These are phyloP conservation scores for Dasypogon diadema DNA, from an alignment of 2,888 invertebrate species.

Conservation along the genomic window DNA sequence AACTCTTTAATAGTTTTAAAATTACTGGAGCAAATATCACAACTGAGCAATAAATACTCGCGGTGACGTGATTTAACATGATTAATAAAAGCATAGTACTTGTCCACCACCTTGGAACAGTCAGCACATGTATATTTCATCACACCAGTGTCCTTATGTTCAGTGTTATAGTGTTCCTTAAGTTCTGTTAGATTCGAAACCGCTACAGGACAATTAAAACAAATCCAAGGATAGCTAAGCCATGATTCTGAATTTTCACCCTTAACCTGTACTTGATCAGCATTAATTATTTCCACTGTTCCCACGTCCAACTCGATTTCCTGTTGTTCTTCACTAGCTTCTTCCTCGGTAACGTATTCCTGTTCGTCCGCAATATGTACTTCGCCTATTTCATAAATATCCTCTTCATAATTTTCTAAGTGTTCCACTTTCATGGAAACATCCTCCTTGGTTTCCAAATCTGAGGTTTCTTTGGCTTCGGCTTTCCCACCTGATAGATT, in stretches of 20 bases:
- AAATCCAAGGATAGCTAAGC: slow-evolving; percentile 58
- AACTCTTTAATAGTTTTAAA: slow-evolving; percentile 55
- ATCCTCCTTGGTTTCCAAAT: not conserved
- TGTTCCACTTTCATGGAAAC: not conserved
- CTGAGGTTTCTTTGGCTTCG: too few species aligned
- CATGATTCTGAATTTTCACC: slow-evolving; percentile 49
- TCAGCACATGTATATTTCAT: slow-evolving; percentile 59
- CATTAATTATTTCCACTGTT: not conserved
- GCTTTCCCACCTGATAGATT: not conserved
- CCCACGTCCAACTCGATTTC: not conserved
- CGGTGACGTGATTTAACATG: slow-evolving; percentile 61
- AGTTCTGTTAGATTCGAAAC: slow-evolving; percentile 38
- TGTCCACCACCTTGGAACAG: slow-evolving; percentile 60
- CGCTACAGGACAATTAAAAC: slow-evolving; percentile 52
- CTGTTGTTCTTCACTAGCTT: not conserved
- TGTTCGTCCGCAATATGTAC: not conserved
- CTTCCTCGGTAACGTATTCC: slow-evolving; percentile 1
- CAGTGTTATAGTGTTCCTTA: slow-evolving; percentile 39
- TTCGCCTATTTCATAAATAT: slow-evolving; percentile 21
- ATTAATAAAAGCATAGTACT: slow-evolving; percentile 61
- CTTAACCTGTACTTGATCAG: not conserved
- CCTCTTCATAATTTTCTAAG: slow-evolving; percentile 5
- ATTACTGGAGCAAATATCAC: slow-evolving; percentile 59
- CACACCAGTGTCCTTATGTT: slow-evolving; percentile 28
- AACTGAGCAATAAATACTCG: slow-evolving; percentile 57